A percentile compares a stretch with the other conserved stretches of the same genome.
Conservation (phyloP, 1,140 invertebrate genomes). For the Drusus annulatus region DNA sequence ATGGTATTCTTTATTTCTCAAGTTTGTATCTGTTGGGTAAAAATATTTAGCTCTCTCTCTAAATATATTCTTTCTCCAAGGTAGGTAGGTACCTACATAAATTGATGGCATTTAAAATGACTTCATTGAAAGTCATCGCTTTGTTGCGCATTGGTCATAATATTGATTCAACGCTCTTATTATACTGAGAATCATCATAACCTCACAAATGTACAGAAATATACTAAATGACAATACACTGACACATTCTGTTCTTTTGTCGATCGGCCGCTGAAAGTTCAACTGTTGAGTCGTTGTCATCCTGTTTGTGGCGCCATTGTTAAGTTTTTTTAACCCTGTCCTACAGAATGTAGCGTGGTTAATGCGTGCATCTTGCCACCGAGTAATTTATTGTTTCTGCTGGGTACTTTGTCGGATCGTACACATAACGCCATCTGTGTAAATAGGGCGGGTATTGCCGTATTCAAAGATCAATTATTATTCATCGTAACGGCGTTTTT, state of each 20-base stretch:
- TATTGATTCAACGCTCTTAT: too few relatives aligned
- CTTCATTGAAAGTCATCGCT: too few relatives aligned
- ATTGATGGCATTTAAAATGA: too few relatives aligned
- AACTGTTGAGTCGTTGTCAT: neutral
- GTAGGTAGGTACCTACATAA: too few relatives aligned
- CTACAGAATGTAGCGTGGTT: neutral
- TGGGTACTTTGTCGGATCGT: neutral
- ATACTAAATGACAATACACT: too few relatives aligned
- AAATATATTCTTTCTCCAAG: too few relatives aligned
- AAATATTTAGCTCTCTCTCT: too few relatives aligned
- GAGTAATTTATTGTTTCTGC: neutral
- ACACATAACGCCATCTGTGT: neutral
- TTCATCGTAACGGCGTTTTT: neutral
- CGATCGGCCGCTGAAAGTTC: neutral
- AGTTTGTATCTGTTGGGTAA: too few relatives aligned
- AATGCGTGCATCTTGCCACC: neutral
- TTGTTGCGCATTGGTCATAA: too few relatives aligned
- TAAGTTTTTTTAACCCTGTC: neutral
- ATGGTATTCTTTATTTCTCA: too few relatives aligned
- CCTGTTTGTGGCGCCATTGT: neutral
- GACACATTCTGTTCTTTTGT: neutral
- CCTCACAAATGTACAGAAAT: too few relatives aligned
- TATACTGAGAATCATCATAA: too few relatives aligned
- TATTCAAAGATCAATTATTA: conserved; percentile 7
- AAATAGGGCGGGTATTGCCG: neutral